Evolutionary conservation across 2,888 invertebrate species (phyloP).

Genomic region (Caenorhabditis doughertyi): DNA sequence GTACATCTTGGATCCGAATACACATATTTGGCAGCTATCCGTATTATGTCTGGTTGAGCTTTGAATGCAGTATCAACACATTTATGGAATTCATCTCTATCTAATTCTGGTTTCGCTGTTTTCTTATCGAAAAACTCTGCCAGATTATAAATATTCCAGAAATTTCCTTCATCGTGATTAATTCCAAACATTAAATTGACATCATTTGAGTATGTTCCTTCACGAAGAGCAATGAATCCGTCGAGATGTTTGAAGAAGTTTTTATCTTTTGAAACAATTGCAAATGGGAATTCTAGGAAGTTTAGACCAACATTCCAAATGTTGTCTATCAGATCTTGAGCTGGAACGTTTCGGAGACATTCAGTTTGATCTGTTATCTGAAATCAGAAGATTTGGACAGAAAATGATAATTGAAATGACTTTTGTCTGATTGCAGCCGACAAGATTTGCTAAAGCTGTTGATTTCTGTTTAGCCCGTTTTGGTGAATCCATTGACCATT

Average conservation of each 20-base stretch:
- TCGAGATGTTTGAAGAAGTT: constrained; percentile 80
- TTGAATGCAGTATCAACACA: constrained; percentile 79
- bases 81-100: constrained; percentile 75
- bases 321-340: constrained; percentile 79
- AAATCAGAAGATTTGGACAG: constrained; percentile 28
- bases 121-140: constrained; percentile 78
- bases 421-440: constrained; percentile 87
- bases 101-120: constrained; percentile 76
- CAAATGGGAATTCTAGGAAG: constrained; percentile 82
- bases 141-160: constrained; percentile 83
- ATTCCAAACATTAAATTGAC: constrained; percentile 94
- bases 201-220: constrained; percentile 91
- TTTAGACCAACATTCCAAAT: constrained; percentile 79
- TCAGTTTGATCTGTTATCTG: constrained; percentile 69
- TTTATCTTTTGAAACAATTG: constrained; percentile 76
- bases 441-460: constrained; percentile 90
- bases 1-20: constrained; percentile 77
- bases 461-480: constrained; percentile 89
- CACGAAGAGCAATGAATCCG: constrained; percentile 83
- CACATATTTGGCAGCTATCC: constrained; percentile 78
- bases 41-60: constrained; percentile 77
- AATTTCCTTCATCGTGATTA: constrained; percentile 91
- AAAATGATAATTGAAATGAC: too few species aligned
- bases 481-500: constrained; percentile 95
- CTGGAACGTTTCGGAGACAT: constrained; percentile 76